These are phyloP conservation scores for Epinephelus fuscoguttatus DNA, from an alignment of 2,113 vertebrate species.

Conservation along the genomic window DNA sequence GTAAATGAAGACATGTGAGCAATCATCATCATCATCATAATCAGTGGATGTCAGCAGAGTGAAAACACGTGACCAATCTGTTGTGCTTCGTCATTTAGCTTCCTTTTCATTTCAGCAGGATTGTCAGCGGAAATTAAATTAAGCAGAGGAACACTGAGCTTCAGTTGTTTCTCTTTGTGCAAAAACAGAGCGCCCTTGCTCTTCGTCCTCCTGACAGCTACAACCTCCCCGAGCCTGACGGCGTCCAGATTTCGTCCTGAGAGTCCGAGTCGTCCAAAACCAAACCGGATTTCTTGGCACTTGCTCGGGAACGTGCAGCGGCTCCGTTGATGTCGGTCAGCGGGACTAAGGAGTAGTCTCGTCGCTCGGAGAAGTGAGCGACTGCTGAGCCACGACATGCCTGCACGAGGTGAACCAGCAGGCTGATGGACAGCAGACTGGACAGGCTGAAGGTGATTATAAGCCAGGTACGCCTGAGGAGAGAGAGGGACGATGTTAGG, in stretches of 20 bases:
- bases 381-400: conserved; percentile 32
- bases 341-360: conserved; percentile 80
- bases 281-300: background rate
- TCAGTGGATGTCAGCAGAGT: background rate
- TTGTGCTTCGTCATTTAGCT: background rate
- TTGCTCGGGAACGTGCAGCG: background rate
- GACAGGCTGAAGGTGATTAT: conserved; percentile 63
- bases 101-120: conserved; percentile 16
- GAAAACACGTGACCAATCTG: background rate
- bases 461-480: conserved; percentile 80
- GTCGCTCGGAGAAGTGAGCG: background rate
- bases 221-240: background rate
- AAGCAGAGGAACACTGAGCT: background rate
- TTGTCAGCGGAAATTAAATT: background rate
- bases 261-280: conserved; percentile 63
- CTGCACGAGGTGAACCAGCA: conserved; percentile 68
- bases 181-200: background rate
- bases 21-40: too few relatives aligned
- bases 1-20: background rate
- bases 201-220: conserved; percentile 2
- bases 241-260: conserved; percentile 69
- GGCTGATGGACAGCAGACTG: conserved; percentile 72
- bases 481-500: background rate
- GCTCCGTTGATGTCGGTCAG: conserved; percentile 65
- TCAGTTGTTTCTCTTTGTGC: conserved; percentile 9